A percentile compares a stretch with the other conserved stretches of the same genome.
Conservation (phyloP, 2,888 invertebrate species). For the Eurytoma adleriae region DNA sequence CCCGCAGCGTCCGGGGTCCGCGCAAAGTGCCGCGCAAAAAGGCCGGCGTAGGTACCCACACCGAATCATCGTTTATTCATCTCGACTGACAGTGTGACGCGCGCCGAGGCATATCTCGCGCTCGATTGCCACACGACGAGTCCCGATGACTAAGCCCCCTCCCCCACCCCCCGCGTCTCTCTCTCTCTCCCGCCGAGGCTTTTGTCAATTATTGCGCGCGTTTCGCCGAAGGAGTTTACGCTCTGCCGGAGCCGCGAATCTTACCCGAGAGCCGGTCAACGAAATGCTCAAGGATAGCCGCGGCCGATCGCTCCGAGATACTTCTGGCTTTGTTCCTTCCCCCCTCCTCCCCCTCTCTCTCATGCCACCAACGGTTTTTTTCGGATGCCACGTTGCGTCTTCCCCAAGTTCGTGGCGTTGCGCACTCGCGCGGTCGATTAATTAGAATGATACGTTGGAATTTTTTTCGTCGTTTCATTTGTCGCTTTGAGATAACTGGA, state of each 20-base stretch:
- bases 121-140: conserved; percentile 1
- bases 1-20: background rate
- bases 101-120: background rate
- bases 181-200: background rate
- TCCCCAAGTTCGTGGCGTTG: too few species aligned
- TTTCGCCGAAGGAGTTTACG: background rate
- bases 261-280: background rate
- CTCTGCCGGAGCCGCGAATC: background rate
- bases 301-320: background rate
- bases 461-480: too few species aligned
- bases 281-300: background rate
- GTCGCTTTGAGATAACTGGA: too few species aligned
- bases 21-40: background rate
- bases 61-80: conserved; percentile 36
- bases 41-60: background rate
- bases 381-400: too few species aligned
- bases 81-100: background rate
- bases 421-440: too few species aligned
- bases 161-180: background rate
- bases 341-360: too few species aligned
- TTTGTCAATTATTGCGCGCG: conserved; percentile 13
- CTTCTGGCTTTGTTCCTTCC: too few species aligned
- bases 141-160: conserved; percentile 1
- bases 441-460: too few species aligned
- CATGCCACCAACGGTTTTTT: too few species aligned